Percentiles rank a stretch among this genome's conserved stretches.
phyloP scores from a whole-genome alignment of 2,113 vertebrate genomes.

The Clarias magur region DNA sequence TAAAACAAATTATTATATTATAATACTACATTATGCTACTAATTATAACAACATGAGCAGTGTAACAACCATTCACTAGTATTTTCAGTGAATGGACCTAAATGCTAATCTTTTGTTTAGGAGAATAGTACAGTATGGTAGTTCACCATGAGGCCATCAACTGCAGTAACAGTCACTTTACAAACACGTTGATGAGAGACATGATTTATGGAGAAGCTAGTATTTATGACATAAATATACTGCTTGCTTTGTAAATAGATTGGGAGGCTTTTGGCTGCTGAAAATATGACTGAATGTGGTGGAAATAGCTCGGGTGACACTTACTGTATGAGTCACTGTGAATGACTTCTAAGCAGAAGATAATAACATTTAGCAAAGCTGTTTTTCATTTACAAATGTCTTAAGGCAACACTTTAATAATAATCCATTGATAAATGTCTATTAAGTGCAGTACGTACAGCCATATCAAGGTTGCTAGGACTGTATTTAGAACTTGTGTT shows the following conservation, averaged over 20 bases:
- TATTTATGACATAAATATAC: background rate
- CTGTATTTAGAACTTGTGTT: background rate
- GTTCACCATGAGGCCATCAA: constrained; percentile 15
- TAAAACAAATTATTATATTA: background rate
- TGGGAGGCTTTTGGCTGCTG: background rate
- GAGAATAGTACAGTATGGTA: background rate
- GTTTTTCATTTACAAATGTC: background rate
- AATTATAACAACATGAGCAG: background rate
- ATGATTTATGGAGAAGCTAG: background rate
- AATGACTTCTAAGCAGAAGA: background rate
- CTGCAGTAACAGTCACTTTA: background rate
- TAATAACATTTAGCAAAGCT: background rate
- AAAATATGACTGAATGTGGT: background rate
- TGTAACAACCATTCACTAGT: background rate
- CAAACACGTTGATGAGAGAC: background rate
- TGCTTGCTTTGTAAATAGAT: background rate
- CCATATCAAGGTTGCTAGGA: background rate
- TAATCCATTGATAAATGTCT: background rate
- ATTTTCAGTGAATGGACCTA: constrained; percentile 14
- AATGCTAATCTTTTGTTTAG: constrained; percentile 20
- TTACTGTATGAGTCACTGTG: background rate
- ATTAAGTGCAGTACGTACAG: background rate
- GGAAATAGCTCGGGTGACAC: background rate
- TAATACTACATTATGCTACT: background rate
- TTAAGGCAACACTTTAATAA: background rate